Base-by-base conservation (phyloP, 2,888 invertebrate species). In the Heteromurus nitidus region DNA sequence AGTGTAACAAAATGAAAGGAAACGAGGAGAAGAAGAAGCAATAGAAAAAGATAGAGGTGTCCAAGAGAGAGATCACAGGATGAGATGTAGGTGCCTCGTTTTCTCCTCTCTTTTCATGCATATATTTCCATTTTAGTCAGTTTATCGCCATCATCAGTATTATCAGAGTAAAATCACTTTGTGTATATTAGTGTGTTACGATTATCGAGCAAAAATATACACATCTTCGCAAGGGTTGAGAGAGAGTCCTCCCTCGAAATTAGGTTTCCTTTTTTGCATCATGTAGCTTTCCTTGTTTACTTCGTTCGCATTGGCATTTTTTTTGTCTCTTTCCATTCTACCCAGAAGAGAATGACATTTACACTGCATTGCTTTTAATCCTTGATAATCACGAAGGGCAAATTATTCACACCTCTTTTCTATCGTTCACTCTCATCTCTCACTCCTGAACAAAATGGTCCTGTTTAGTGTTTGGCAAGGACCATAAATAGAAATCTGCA, bases 361-460 rank as follows among this genome's bases (percentile, higher is more conserved):
- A 74, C 65, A 74, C 55, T 65, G 47, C 20, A 65, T 64, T 74
- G 42, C 74, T 74, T 74, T 74, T 74, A 74, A 74, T 64, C 65
- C 65, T 53, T 74, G 36, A 74, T 74, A 65, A 74, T 74, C 74
- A 74, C 65, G 74, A 74, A 74, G 74, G 74, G 53, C 65, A 65
- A 74, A 74, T 74, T 74, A 65, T 74, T 74, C 74, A 74, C 74
- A 74, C 74, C 74, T 74, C 53, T 53, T 74, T 36, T 65, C 47
- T 30, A 28, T 30, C 60, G n/a, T n/a, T n/a, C n/a, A n/a, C n/a
- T n/a, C 7, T n/a, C 47, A 47, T 16, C 16, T 3, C 47, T n/a
- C 13, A 47, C n/a, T 47, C 47, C n/a, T 47, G 11, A 3, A 55
- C 13, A 22, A 44, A 73, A 47, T 7, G 44, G 36, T 22, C 13